Evolutionary conservation across 2,113 vertebrate species (phyloP), one percentile per base, ranked within the genome.

Genomic region (Aptenodytes patagonicus): DNA sequence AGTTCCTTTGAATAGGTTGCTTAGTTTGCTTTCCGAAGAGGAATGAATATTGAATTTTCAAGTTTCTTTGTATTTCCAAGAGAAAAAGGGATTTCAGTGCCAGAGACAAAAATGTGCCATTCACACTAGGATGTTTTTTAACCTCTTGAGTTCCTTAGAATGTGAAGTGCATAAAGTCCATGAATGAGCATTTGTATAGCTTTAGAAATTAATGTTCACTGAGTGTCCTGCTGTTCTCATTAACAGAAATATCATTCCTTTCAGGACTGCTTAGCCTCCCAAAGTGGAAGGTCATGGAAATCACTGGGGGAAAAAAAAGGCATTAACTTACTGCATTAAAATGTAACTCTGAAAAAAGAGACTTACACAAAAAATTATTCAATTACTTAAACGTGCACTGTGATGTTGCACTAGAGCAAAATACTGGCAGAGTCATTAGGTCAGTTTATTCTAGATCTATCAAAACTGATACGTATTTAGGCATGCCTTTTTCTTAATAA

Each of bases 31-130:
- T 90, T 96, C 46, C 8, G 6, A 69, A 93, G 61, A 93, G 52
- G 55, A 87, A 69, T 28, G 42, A 90, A 75, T 96, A 82, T 40
- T 84, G 86, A 57, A 69, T 95, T 95, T 96, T 94, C 73, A 81
- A 72, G 65, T 58, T 38, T 68, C 83, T 92, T 93, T 96, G 26
- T 79, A 42, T 94, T 97, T 96, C 88, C 62, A 68, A 82, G 40
- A 87, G 69, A 83, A 32, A 93, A 83, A 81, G 83, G 7, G 44
- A 69, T 83, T 94, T 91, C 40, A 19, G 31, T 87, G 44, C 40
- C 49, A 93, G 82, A 93, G 34, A 93, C 55, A 91, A 73, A 96
- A 95, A 79, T 52, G 38, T 57, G 20, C 86, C n/a, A 19, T 93
- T 96, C 78, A 76, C 28, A 34, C 40, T 64, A 54, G 46, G 34